A percentile compares a stretch with the other conserved stretches of the same genome.
Conservation (phyloP, 2,113 vertebrate genomes). For the Sceloporus tristichus region DNA sequence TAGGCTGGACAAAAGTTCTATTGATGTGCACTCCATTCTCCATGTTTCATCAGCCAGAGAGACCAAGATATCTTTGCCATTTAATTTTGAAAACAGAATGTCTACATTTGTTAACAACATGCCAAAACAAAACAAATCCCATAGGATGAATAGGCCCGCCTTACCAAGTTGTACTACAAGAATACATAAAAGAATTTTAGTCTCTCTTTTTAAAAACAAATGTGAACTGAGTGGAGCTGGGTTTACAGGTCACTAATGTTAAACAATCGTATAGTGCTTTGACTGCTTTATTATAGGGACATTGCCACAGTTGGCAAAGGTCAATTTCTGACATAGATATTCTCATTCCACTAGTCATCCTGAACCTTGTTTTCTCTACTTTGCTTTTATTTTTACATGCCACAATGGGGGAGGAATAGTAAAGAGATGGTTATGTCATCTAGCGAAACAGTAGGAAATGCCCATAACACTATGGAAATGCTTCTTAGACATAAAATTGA, state of each 20-base stretch:
- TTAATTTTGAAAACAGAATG: neutral
- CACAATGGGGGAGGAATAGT: neutral
- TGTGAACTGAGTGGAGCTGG: neutral
- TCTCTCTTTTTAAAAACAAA: too few species aligned
- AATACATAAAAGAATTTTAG: too few species aligned
- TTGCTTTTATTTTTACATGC: neutral
- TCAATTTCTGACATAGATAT: neutral
- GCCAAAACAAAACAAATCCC: neutral
- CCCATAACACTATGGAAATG: too few species aligned
- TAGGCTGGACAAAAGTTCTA: neutral
- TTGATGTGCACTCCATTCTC: neutral
- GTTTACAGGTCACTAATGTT: neutral
- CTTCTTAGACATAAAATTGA: neutral
- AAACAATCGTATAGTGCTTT: neutral
- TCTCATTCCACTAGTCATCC: neutral
- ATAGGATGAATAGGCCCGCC: neutral
- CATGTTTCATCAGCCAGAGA: neutral
- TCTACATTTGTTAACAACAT: neutral
- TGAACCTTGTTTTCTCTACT: neutral
- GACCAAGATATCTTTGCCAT: neutral
- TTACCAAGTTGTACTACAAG: neutral
- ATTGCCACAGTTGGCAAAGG: too few species aligned
- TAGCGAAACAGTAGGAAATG: neutral
- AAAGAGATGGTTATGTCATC: neutral
- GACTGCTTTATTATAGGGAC: neutral